Evolutionary conservation across 2,888 invertebrate genomes (phyloP), one percentile per base, ranked within the genome.

Genomic region (Tethea ocularis): DNA sequence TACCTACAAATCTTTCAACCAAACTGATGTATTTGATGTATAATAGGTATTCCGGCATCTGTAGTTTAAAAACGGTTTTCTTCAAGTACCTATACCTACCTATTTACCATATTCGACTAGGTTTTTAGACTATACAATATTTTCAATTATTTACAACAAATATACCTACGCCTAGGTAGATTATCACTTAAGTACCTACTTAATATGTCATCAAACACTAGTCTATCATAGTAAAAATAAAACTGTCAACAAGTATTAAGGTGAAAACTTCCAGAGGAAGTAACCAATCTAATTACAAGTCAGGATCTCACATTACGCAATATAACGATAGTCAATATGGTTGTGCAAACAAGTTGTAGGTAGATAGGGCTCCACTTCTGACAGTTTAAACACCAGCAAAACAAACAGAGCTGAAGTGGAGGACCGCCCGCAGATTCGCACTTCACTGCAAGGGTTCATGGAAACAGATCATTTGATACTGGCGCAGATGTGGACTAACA

Each of bases 391-490:
- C 82, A 87, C 80, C 71, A 80, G 77, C 81, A 86, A 87, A 86
- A 85, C 83, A 89, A 89, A 89, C 84, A 86, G 55, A 56, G 51
- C 66, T 72, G 61, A 75, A 20, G 51, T 68, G 53, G 78, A 69
- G 71, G 84, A 88, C 89, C 89, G 86, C 89, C 88, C 88, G 84
- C 75, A 71, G 86, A 83, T 87, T 88, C 87, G 88, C 88, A 84
- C 80, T 78, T 72, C 74, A 76, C 63, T 61, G 63, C 60, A 70
- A 70, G 76, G 79, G 74, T 81, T 82, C 80, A 80, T 56, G 65
- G 79, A 80, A 83, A 59, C 66, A 69, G 67, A 68, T 67, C 74
- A 79, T 70, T 63, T 59, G 74, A 80, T 68, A 79, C 74, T 72
- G 10, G 8, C 59, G 57, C 65, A 63, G 64, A 55, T 68, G 67